Evolutionary conservation across 2,113 vertebrate genomes (phyloP).

Genomic region (Todiramphus saurophagus): DNA sequence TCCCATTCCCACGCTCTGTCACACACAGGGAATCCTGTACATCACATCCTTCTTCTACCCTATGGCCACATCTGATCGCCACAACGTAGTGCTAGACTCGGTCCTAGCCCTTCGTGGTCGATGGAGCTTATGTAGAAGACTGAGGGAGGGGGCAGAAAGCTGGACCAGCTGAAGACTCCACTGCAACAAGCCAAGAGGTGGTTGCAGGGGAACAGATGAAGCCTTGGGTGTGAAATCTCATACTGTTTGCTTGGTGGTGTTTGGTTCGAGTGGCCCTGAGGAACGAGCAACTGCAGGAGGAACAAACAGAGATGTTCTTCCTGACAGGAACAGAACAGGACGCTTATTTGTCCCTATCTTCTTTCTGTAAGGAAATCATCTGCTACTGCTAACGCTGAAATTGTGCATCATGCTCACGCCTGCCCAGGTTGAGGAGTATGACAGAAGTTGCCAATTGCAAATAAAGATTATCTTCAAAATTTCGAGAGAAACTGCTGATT

Average conservation of each 20-base stretch:
- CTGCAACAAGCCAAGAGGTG: background rate
- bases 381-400: background rate
- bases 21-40: background rate
- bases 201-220: background rate
- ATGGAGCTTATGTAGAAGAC: background rate
- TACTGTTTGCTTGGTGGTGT: background rate
- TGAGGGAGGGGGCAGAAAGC: background rate
- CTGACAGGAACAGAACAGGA: conserved; percentile 31
- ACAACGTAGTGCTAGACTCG: background rate
- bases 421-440: background rate
- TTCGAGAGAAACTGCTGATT: background rate
- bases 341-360: background rate
- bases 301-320: background rate
- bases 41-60: rapidly evolving
- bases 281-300: background rate
- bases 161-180: background rate
- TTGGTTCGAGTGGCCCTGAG: background rate
- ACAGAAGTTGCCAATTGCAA: conserved; percentile 6
- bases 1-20: background rate
- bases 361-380: conserved; percentile 17
- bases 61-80: background rate
- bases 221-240: background rate
- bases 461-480: background rate
- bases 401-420: background rate
- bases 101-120: background rate